Percentiles rank a stretch among this genome's conserved stretches.
phyloP scores from a whole-genome alignment of 2,797 vertebrate genomes.

The Sciurus vulgaris region DNA sequence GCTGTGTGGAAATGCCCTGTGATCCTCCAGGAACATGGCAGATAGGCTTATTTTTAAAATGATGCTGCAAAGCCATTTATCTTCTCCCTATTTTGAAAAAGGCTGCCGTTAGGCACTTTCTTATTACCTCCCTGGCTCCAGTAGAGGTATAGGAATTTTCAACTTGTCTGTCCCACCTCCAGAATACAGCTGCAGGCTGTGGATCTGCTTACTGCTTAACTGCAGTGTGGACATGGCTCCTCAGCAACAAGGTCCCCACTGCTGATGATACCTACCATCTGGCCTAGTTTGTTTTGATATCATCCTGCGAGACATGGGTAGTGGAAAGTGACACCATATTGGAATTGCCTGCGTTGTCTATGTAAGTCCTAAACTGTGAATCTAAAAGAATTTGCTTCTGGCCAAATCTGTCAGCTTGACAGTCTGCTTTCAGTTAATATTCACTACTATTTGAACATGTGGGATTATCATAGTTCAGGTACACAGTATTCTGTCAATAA shows the following conservation, averaged over 20 bases:
- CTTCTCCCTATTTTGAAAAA: not conserved
- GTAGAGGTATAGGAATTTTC: not conserved
- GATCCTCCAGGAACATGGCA: not conserved
- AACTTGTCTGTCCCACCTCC: not conserved
- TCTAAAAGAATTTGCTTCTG: not conserved
- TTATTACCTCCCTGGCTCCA: not conserved
- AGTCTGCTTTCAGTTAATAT: not conserved
- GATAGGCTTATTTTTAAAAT: not conserved
- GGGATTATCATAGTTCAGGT: not conserved
- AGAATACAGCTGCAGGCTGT: not conserved
- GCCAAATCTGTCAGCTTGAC: not conserved
- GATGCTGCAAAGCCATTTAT: not conserved
- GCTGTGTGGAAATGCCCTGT: not conserved
- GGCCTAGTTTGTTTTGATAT: not conserved
- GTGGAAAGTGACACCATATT: not conserved
- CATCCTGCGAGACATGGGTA: not conserved
- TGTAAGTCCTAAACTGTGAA: not conserved
- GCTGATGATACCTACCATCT: not conserved
- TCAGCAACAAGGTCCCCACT: not conserved
- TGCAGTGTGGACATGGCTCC: not conserved
- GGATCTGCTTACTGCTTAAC: not conserved
- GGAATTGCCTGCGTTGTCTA: not conserved
- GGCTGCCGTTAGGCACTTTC: not conserved
- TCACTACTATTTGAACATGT: constrained; percentile 32
- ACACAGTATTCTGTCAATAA: not conserved